Evolutionary conservation across 1,140 invertebrate genomes (phyloP).

Genomic region (Drusus annulatus): DNA sequence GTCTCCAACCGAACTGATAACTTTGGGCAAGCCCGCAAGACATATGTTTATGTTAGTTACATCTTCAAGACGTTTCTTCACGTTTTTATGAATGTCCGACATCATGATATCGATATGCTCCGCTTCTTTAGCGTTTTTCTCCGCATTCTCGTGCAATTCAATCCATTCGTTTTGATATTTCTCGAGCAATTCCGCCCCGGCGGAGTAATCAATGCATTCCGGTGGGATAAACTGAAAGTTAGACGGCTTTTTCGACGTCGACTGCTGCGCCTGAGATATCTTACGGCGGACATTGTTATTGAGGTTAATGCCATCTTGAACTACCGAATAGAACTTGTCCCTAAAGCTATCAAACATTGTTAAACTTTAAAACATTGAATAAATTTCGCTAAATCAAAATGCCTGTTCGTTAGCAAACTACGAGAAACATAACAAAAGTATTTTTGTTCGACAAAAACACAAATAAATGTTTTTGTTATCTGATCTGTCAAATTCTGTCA

Average conservation of each 20-base stretch:
- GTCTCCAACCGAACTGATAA: slow-evolving; percentile 44
- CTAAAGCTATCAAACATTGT: slow-evolving; percentile 55
- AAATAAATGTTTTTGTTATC: slow-evolving; percentile 26
- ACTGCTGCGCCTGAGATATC: slow-evolving; percentile 48
- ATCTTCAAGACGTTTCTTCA: slow-evolving; percentile 45
- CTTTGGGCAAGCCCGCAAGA: slow-evolving; percentile 41
- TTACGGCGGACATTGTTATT: slow-evolving; percentile 51
- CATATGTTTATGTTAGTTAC: slow-evolving; percentile 42
- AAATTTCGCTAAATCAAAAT: background rate
- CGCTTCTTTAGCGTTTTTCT: slow-evolving; percentile 48
- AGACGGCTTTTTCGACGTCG: background rate
- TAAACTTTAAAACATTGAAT: background rate
- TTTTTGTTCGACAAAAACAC: slow-evolving; percentile 6
- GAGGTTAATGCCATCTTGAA: slow-evolving; percentile 55
- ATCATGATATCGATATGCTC: slow-evolving; percentile 47
- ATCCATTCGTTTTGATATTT: slow-evolving; percentile 55
- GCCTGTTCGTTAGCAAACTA: background rate
- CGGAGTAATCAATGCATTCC: slow-evolving; percentile 29
- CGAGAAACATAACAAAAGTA: slow-evolving; percentile 5
- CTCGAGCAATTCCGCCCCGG: slow-evolving; percentile 47
- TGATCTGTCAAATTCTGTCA: slow-evolving; percentile 39
- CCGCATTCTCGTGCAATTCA: slow-evolving; percentile 47
- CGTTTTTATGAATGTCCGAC: slow-evolving; percentile 42
- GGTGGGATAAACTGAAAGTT: background rate
- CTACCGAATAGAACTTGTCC: slow-evolving; percentile 57